Base-by-base conservation (phyloP, 2,797 vertebrate genomes). In the Otus scops region DNA sequence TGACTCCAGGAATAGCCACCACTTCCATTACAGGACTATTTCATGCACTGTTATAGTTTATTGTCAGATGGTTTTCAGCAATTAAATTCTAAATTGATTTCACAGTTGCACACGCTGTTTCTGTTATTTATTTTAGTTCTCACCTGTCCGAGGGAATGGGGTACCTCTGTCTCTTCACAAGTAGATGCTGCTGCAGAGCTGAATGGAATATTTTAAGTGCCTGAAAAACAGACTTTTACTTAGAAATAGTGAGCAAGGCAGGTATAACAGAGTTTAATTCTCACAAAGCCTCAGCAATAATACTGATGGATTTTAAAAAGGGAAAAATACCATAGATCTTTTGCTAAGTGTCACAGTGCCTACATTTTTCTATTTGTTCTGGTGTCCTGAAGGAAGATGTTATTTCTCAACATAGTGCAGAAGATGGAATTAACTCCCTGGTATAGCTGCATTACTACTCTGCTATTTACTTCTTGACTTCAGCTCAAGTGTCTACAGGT, bases 71-170 rank as follows among this genome's bases (percentile, higher is more conserved):
- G 92, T 94, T 96, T 94, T 97, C 81, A 94, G 93, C 94, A 97
- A 97, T 96, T 95, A 96, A 96, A 93, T 95, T 96, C 93, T 77
- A 97, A 97, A 95, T 96, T 97, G 96, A 97, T 94, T 97, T 96
- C 95, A 94, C 94, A 95, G 95, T 92, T 93, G 96, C 84, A 71
- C 84, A 92, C 0, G 34, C 93, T 92, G 94, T 73, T 94, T 93
- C 65, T 92, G 67, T 88, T 96, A 95, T 95, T 95, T 97, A 90
- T 94, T 96, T 96, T 83, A 60, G 41, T 80, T 86, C 88, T 96
- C 75, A 96, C 95, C 95, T 97, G 95, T 91, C 95, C 15, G 9
- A 80, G 85, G 75, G 34, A 95, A 92, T 1, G 26, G 77, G 77
- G 32, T 88, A 56, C 36, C 65, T 90, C 60, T 1, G 5, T 71